Evolutionary conservation across 2,797 vertebrate species (phyloP).

Genomic region (Tachyglossus aculeatus): DNA sequence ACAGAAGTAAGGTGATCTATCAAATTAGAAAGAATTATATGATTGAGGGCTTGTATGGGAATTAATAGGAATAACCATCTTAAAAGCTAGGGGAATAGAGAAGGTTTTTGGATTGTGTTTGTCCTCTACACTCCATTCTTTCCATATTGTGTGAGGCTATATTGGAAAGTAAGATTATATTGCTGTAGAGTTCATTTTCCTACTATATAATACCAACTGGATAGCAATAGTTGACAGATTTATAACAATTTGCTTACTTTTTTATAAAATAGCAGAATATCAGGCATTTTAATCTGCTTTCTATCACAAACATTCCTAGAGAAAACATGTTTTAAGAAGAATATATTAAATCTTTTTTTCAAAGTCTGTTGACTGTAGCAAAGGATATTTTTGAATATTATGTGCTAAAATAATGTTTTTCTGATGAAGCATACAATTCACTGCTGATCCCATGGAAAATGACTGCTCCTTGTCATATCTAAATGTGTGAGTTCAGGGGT

Average conservation of each 20-base stretch:
- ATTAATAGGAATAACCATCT: slow-evolving; percentile 80
- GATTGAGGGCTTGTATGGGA: slow-evolving; percentile 65
- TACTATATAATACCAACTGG: slow-evolving; percentile 69
- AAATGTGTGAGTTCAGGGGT: slow-evolving; percentile 42
- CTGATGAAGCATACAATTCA: slow-evolving; percentile 37
- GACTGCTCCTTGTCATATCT: slow-evolving; percentile 14
- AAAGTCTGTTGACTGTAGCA: slow-evolving; percentile 32
- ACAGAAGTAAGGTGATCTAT: slow-evolving; percentile 48
- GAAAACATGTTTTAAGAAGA: slow-evolving; percentile 56
- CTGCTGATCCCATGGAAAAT: slow-evolving; percentile 48
- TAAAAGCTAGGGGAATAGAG: too few species aligned
- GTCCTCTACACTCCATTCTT: slow-evolving; percentile 69
- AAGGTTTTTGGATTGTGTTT: slow-evolving; percentile 76
- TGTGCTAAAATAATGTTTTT: slow-evolving; percentile 43
- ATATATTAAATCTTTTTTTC: slow-evolving; percentile 40
- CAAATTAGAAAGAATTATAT: slow-evolving; percentile 59
- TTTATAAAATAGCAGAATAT: slow-evolving; percentile 69
- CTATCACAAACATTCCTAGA: slow-evolving; percentile 49
- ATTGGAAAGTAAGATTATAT: slow-evolving; percentile 78
- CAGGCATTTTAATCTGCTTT: slow-evolving; percentile 65
- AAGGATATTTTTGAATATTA: slow-evolving; percentile 26
- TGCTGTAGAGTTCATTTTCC: slow-evolving; percentile 76
- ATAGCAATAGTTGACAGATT: slow-evolving; percentile 74
- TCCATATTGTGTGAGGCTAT: slow-evolving; percentile 69
- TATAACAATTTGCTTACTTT: slow-evolving; percentile 69